Conservation (phyloP, 2,888 invertebrate species). For the Chrysodeixis includens region DNA sequence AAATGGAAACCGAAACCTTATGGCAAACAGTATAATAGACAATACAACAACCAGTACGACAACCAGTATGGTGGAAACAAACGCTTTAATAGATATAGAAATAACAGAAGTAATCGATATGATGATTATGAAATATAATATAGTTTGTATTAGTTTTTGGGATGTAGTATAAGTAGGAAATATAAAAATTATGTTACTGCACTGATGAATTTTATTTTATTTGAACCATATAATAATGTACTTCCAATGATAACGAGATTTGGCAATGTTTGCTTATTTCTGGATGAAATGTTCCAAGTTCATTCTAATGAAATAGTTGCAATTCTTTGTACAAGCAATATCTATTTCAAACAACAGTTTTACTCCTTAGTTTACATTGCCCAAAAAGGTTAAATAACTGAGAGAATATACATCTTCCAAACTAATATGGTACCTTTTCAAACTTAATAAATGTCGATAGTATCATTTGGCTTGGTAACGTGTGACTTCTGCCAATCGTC, state of each 20-base stretch:
- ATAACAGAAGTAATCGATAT: constrained; percentile 35
- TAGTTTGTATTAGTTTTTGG: neutral
- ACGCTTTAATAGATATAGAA: constrained; percentile 36
- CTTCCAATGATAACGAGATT: too few species aligned
- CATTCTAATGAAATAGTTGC: too few species aligned
- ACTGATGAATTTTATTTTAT: constrained; percentile 3
- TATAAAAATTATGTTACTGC: constrained; percentile 6
- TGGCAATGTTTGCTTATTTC: too few species aligned
- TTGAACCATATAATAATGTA: neutral
- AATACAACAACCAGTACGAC: constrained; percentile 51
- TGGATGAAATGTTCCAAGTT: too few species aligned
- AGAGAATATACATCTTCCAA: neutral
- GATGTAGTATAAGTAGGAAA: constrained; percentile 12
- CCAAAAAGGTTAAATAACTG: too few species aligned
- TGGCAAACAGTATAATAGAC: constrained; percentile 35
- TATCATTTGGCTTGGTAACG: too few species aligned
- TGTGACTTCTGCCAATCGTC: constrained; percentile 15
- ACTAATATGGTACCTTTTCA: neutral
- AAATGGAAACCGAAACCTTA: constrained; percentile 57
- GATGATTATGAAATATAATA: constrained; percentile 41
- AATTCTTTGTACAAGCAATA: too few species aligned
- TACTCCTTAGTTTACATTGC: too few species aligned
- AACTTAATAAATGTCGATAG: neutral
- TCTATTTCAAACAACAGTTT: too few species aligned
- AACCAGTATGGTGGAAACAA: constrained; percentile 60